Conservation (phyloP, 2,113 vertebrate species). For the Parotia lawesii region DNA sequence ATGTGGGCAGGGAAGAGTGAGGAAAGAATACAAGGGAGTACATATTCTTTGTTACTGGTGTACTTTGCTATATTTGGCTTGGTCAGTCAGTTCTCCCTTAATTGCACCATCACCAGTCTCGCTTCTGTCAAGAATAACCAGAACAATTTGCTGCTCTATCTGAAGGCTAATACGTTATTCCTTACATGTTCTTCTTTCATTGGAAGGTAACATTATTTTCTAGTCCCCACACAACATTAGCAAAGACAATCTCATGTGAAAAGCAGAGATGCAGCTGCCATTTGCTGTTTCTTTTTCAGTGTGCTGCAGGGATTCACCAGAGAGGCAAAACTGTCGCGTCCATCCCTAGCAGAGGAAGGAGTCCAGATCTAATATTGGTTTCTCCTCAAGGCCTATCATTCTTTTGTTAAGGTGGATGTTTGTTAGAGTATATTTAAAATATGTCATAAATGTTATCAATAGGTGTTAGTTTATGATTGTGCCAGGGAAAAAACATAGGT, state of each 20-base stretch:
- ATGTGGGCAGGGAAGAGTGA: neutral
- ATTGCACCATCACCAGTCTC: neutral
- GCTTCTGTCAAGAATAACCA: neutral
- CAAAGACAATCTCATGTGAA: neutral
- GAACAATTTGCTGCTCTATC: neutral
- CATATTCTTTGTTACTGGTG: neutral
- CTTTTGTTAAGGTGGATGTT: neutral
- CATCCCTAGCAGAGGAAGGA: neutral
- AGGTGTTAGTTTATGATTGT: neutral
- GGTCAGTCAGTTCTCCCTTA: neutral
- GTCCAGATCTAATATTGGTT: neutral
- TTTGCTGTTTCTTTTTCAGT: neutral
- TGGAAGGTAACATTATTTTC: neutral
- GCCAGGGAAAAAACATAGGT: neutral
- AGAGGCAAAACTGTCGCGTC: accelerated
- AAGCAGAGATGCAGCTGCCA: neutral
- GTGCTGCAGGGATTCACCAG: neutral
- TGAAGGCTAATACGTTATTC: neutral
- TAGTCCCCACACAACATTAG: neutral
- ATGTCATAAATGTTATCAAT: neutral
- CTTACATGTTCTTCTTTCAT: neutral
- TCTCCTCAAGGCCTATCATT: neutral
- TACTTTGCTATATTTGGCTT: neutral
- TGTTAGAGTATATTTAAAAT: neutral
- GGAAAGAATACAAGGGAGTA: neutral